Evolutionary conservation across 2,113 vertebrate species (phyloP).

Genomic region (Progne subis): DNA sequence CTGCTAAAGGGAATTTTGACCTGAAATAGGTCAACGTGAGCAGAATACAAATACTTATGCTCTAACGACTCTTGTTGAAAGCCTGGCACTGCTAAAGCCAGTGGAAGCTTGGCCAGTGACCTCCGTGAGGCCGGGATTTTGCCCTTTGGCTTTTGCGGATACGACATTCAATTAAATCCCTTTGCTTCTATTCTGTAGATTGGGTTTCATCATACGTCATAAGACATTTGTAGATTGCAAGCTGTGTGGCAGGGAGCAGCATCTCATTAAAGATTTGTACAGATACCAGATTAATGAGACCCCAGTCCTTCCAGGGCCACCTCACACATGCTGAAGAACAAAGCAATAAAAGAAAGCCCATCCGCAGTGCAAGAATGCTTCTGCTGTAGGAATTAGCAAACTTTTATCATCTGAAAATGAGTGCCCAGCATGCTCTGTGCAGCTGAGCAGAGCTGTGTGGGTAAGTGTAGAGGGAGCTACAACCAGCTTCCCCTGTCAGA

Average conservation of each 20-base stretch:
- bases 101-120: not conserved
- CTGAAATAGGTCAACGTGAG: conserved; percentile 16
- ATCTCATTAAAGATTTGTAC: not conserved
- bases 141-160: not conserved
- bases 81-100: not conserved
- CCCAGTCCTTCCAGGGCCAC: not conserved
- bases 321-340: not conserved
- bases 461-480: not conserved
- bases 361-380: not conserved
- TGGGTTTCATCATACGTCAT: not conserved
- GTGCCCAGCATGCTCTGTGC: not conserved
- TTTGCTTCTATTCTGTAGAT: not conserved
- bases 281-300: not conserved
- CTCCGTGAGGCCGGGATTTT: not conserved
- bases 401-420: not conserved
- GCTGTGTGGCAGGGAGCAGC: not conserved
- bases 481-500: not conserved
- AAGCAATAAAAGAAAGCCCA: not conserved
- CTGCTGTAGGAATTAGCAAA: not conserved
- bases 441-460: accelerated
- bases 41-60: not conserved
- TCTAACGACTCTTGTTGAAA: not conserved
- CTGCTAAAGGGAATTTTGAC: conserved; percentile 14
- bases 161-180: conserved; percentile 1
- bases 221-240: not conserved